Conservation (phyloP, 2,797 vertebrate species). For the Acomys russatus region DNA sequence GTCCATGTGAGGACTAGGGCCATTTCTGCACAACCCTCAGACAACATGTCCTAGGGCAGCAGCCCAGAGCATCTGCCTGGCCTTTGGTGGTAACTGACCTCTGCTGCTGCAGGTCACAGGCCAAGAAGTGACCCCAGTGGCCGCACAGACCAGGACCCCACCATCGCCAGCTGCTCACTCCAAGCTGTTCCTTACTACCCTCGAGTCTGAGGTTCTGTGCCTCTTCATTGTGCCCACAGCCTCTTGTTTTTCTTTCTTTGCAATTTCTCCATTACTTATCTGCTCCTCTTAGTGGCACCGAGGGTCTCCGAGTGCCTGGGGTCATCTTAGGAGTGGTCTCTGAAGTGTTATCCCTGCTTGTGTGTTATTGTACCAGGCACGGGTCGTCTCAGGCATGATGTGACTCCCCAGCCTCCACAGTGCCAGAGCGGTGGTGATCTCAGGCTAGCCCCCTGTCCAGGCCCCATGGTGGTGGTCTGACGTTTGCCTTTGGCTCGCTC, state of each 20-base stretch:
- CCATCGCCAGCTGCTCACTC: background rate
- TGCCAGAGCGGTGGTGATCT: background rate
- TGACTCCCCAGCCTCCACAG: background rate
- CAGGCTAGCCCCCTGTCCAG: background rate
- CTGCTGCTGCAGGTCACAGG: background rate
- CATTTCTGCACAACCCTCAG: background rate
- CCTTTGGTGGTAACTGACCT: background rate
- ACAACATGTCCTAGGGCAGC: background rate
- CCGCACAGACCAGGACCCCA: background rate
- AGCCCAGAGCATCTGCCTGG: background rate
- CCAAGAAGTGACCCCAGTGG: background rate
- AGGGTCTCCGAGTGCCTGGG: background rate
- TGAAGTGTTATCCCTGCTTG: background rate
- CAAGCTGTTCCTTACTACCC: background rate
- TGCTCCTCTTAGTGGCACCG: background rate
- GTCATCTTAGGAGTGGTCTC: background rate
- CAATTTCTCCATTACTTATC: background rate
- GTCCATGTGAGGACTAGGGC: background rate
- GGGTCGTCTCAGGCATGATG: background rate
- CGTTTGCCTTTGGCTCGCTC: background rate
- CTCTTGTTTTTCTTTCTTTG: background rate
- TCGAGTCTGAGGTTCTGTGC: background rate
- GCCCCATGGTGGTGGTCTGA: background rate
- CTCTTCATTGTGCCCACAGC: background rate
- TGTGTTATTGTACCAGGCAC: background rate